Evolutionary conservation across 2,113 vertebrate species (phyloP), one percentile per base, ranked within the genome.

Genomic region (Donacobius atricapilla): DNA sequence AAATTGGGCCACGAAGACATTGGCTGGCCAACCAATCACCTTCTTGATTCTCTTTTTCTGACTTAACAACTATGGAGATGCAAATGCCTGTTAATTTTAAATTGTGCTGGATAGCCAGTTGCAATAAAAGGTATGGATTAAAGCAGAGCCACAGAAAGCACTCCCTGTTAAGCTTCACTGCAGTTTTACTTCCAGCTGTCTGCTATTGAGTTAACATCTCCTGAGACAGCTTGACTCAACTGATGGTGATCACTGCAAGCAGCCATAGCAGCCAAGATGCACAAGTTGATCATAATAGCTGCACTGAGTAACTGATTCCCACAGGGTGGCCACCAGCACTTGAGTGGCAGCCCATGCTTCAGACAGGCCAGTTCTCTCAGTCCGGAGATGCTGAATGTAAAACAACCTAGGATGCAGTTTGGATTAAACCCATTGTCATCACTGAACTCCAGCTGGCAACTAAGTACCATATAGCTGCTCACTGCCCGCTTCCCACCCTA

Each of bases 1-100:
- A 25, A 37, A 70, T 20, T 2, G 1, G 5, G 11, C 37, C 27
- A 60, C 0, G 0, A 4, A 65, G 22, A 44, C 10, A n/a, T 27
- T 75, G n/a, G 17, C 37, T 56, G 39, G 33, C 24, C 54, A 92
- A 89, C 14, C 4, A 6, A 51, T 58, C 27, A 42, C 24, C 35
- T 9, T 47, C 51, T 66, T 45, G 9, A 18, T 56, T 88, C 37
- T 83, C 25, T 72, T 91, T 79, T 82, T 77, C n/a, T 68, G 25
- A 70, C 30, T 54, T 82, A 57, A 56, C 13, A 68, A 27, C 77
- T 56, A 5, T 37, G 51, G 33, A 78, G 47, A 53, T 40, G 37
- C 53, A 87, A 44, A 33, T 64, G 17, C 13, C 47, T 87, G 39
- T 53, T 95, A 50, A 60, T 78, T 94, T 89, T 73, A 75, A 87